phyloP scores from a whole-genome alignment of 2,888 invertebrate genomes.

The Keiferia lycopersicella region DNA sequence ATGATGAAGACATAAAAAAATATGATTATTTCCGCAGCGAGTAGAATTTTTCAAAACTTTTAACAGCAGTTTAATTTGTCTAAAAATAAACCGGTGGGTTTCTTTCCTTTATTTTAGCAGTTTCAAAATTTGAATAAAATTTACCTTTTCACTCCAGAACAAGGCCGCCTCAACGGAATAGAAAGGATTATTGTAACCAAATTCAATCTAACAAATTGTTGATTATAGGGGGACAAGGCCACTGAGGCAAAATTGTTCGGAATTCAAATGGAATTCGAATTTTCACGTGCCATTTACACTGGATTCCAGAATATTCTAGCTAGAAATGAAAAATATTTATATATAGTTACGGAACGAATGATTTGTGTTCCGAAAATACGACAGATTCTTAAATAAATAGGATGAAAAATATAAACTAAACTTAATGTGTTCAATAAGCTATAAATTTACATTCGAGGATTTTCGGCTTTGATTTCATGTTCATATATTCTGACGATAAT shows the following conservation, averaged over 20 bases:
- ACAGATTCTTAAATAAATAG: no score
- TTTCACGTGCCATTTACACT: neutral
- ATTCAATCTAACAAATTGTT: slow-evolving; percentile 7
- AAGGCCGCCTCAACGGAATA: neutral
- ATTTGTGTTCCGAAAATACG: neutral
- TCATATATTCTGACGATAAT: no score
- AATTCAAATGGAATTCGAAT: neutral
- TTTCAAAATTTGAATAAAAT: neutral
- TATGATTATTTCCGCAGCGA: no score
- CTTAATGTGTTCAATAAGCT: no score
- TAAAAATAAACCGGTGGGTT: no score
- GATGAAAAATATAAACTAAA: no score
- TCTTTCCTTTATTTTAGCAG: neutral
- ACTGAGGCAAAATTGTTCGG: slow-evolving; percentile 11
- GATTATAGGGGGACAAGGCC: slow-evolving; percentile 8
- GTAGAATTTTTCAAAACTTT: no score
- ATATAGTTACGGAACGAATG: no score
- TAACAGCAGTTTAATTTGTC: no score
- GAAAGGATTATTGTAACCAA: neutral
- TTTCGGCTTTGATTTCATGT: no score
- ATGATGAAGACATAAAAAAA: no score
- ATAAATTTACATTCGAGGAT: no score
- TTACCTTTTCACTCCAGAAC: neutral
- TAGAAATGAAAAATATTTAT: neutral
- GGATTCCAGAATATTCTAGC: neutral